Base-by-base conservation (phyloP, 2,113 vertebrate species). In the Xerus inauris region DNA sequence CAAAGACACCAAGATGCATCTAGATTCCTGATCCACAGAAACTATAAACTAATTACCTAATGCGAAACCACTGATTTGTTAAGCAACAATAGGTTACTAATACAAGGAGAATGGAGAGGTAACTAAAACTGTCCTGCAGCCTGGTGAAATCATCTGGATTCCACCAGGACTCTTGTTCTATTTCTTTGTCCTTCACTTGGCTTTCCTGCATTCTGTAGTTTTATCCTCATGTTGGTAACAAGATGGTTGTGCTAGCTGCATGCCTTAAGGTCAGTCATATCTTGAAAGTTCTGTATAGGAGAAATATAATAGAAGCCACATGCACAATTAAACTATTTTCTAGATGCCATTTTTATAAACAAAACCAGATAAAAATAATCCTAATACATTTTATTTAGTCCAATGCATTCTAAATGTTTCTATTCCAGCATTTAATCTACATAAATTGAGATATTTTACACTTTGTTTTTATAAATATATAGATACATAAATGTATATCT, bases 381-480 rank as follows among this genome's bases (percentile, higher is more conserved):
- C 71, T 38, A 89, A 82, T 91, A 57, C 54, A 81, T 85, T 91
- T 85, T 59, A 64, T 72, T 85, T 91, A 72, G 65, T 8, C 11
- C 3, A 76, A 22, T 19, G 42, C 40, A 89, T 65, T 85, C 3
- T 69, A 92, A 76, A 65, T 73, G 32, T 11, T 75, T 16, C 47
- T 88, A 75, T 93, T 83, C 13, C 1, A 67, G 13, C 9, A 84
- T n/a, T 11, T 73, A 84, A 59, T 26, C 9, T 28, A 19, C 5
- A 59, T 77, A 45, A 84, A 42, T 14, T 83, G 40, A 92, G 14
- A 54, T 79, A 40, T 64, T 71, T 87, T 80, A 14, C 0, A 59
- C 51, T 72, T 59, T 4, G 3, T 62, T 20, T 89, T 42, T 38
- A 22, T 72, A 82, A 54, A 82, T 54, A 13, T n/a, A 8, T 1